A percentile compares a stretch with the other conserved stretches of the same genome.
phyloP scores from a whole-genome alignment of 2,113 vertebrate species.

The Psilopogon haemacephalus region DNA sequence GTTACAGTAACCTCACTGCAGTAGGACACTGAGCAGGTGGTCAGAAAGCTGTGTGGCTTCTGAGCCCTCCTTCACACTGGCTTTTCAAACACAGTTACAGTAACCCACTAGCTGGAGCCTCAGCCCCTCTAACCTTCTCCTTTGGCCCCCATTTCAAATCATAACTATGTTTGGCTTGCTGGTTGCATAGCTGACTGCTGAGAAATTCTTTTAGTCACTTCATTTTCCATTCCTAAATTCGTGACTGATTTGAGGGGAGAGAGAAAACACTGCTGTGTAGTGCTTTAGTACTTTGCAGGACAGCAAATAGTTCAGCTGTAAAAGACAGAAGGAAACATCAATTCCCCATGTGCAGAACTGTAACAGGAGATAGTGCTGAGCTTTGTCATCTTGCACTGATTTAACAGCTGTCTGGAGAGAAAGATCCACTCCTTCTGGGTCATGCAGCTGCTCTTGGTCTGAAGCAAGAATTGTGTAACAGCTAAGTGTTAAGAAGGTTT shows the following conservation, averaged over 20 bases:
- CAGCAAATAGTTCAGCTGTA: not conserved
- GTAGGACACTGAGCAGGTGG: not conserved
- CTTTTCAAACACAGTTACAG: not conserved
- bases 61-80: not conserved
- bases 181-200: not conserved
- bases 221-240: not conserved
- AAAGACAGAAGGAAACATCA: not conserved
- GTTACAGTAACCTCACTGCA: not conserved
- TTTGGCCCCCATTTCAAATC: not conserved
- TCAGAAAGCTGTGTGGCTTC: not conserved
- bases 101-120: not conserved
- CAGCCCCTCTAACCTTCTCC: not conserved
- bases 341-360: not conserved
- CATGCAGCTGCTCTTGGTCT: slow-evolving; percentile 9
- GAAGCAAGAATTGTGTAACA: not conserved
- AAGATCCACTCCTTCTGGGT: not conserved
- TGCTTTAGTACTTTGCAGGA: not conserved
- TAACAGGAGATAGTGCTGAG: not conserved
- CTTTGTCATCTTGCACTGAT: not conserved
- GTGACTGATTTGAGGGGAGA: not conserved
- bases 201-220: not conserved
- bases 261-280: not conserved
- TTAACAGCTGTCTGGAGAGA: slow-evolving; percentile 4
- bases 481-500: not conserved
- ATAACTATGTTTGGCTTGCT: not conserved